Conservation (phyloP, 2,113 vertebrate genomes). For the Smithornis capensis region DNA sequence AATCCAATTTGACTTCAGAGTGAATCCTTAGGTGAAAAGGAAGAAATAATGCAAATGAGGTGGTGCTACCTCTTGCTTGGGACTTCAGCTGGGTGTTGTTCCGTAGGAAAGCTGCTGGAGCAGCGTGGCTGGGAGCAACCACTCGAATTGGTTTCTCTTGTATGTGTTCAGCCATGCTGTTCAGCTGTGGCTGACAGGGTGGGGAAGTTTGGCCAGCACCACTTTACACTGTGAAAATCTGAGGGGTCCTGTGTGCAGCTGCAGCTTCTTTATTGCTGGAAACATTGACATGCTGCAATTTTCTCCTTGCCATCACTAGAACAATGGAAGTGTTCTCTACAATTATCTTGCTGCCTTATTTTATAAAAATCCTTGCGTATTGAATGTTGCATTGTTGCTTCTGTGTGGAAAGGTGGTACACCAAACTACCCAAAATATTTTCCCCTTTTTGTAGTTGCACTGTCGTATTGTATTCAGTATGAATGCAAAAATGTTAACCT, state of each 20-base stretch:
- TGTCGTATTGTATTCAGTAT: not conserved
- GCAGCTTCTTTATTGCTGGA: not conserved
- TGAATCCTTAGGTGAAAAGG: not conserved
- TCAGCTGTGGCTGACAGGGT: not conserved
- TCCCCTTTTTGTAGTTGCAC: not conserved
- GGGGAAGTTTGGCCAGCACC: not conserved
- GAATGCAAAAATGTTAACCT: not conserved
- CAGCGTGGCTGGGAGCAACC: not conserved
- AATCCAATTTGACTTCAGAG: not conserved
- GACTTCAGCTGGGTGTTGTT: not conserved
- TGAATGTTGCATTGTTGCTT: not conserved
- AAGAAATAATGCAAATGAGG: not conserved
- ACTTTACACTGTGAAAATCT: not conserved
- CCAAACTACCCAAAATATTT: not conserved
- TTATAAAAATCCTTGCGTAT: not conserved
- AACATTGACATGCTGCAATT: slow-evolving; percentile 11
- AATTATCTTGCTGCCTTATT: not conserved
- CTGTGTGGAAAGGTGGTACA: not conserved
- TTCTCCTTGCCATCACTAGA: not conserved
- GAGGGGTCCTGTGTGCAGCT: not conserved
- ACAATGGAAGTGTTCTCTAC: not conserved
- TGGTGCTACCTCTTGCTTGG: not conserved
- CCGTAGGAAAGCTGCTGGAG: not conserved
- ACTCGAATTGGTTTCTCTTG: not conserved
- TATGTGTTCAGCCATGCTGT: not conserved